Base-by-base conservation (phyloP, 35 echinoderm and acorn worm species). In the Nesometra sesokonis region DNA sequence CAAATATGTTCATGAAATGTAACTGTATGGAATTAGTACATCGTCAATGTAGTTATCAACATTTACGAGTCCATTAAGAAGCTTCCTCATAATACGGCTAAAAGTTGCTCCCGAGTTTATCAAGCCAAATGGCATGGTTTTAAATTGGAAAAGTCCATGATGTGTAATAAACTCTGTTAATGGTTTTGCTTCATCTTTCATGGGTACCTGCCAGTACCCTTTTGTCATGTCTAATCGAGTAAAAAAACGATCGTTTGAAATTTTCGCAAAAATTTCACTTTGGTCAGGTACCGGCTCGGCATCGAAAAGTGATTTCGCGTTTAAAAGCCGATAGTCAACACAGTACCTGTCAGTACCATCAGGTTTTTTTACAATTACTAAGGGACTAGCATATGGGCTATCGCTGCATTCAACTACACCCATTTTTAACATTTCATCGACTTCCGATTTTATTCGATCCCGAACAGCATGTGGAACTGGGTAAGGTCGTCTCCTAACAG, bases 381-480 rank as follows among this genome's bases (percentile, higher is more conserved):
- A 21, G 32, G 91, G 91, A n/a, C 36, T 57, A 13, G 90, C 86
- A 92, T 92, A 92, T n/a, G 90, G 90, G 17, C 77, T 46, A 39
- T 85, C 83, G 17, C 86, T 88, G 17, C 3, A 8, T 35, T 33
- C 31, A 15, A 87, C 35, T 13, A 87, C 30, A 15, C 86, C 86
- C 35, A 80, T 43, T 32, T 30, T 37, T 19, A 87, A 1, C 86
- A 87, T 79, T 38, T n/a, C 30, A 32, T 87, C 13, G 4, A 87
- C 43, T 46, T 87, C 77, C 21, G 78, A 29, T 29, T 80, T 35
- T 0, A 87, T 23, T 40, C 80, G 32, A 13, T 80, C 29, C 30
- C 30, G 32, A 17, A 80, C 0, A 80, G 86, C 0, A 43, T 39
- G 86, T 39, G 86, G 86, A 13, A 39, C 43, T 17, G 35, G 78